Base-by-base conservation (phyloP, 2,888 invertebrate genomes). In the Craniophora ligustri region DNA sequence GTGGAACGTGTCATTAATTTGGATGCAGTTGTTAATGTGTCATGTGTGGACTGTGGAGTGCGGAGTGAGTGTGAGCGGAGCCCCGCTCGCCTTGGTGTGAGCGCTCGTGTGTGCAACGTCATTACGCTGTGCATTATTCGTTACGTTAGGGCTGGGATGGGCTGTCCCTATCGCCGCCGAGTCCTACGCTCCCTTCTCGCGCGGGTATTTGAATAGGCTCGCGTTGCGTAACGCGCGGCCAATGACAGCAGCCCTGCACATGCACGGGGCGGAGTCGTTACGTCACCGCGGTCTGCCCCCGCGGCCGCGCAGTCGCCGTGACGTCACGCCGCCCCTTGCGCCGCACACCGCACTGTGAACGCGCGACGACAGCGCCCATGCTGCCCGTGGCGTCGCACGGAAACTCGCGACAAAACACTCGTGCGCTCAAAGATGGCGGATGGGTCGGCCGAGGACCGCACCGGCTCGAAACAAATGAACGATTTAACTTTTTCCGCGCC, bases 341-440 rank as follows among this genome's bases (percentile, higher is more conserved):
- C 67, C 73, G 71, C 82, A 59, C 82, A 79, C 82, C 84, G 82
- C 85, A 77, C 80, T 77, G 80, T 81, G 78, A 81, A 67, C 76
- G 76, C 78, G 87, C 86, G 86, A 84, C 72, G 46, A 55, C 80
- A 89, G 89, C 91, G 91, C 89, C 86, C 79, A 78, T 78, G 82
- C 81, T 76, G 78, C 72, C 69, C 44, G 87, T 76, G 90, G 89
- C 82, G 76, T 75, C 79, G 75, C 72, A 73, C 72, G 65, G 76
- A 87, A 91, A 86, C 91, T 84, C 68, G 65, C 82, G 85, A 91
- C 93, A 92, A 93, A 93, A 92, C 93, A 93, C 89, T 94, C 94
- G 95, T 94, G 95, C 94, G 95, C 95, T 95, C 94, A 96, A 96
- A 96, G 95, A 96, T 96, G 96, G 96, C 96, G 96, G 96, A 96